A percentile compares a stretch with the other conserved stretches of the same genome.
Conservation (phyloP, 2,797 vertebrate genomes). For the Mareca penelope region DNA sequence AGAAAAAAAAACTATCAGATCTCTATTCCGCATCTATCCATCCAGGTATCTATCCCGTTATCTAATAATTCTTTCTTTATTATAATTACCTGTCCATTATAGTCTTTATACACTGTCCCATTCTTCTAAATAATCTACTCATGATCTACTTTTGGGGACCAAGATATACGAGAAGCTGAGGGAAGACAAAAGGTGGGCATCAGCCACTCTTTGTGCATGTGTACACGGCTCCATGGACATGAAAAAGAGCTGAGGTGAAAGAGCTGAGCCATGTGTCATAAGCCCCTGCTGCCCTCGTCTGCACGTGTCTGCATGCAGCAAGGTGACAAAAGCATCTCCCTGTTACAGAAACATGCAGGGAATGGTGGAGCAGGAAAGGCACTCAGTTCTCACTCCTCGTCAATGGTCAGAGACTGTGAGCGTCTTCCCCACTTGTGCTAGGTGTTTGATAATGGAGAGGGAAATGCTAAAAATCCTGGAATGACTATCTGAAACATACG, state of each 20-base stretch:
- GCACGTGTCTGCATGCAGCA: not conserved
- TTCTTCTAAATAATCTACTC: conserved; percentile 33
- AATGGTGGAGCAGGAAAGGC: not conserved
- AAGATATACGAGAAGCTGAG: not conserved
- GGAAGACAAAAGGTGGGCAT: not conserved
- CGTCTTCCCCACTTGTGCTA: not conserved
- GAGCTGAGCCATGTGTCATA: not conserved
- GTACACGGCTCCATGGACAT: not conserved
- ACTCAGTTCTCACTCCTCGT: not conserved
- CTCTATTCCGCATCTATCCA: conserved; percentile 48
- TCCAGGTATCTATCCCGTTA: conserved; percentile 41
- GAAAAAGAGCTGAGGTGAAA: not conserved
- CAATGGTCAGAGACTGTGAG: not conserved
- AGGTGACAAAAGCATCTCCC: not conserved
- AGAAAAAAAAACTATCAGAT: conserved; percentile 57
- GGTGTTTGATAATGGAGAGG: not conserved
- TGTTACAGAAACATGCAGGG: not conserved
- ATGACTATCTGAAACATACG: not conserved
- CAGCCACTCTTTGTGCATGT: not conserved
- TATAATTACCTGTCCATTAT: conserved; percentile 66
- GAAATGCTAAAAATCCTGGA: not conserved
- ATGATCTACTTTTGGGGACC: not conserved
- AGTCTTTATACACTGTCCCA: conserved; percentile 38
- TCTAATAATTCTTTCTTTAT: conserved; percentile 70
- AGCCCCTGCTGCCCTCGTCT: not conserved